phyloP scores from a whole-genome alignment of 2,797 vertebrate genomes.

The Melanotaenia maccullochi region DNA sequence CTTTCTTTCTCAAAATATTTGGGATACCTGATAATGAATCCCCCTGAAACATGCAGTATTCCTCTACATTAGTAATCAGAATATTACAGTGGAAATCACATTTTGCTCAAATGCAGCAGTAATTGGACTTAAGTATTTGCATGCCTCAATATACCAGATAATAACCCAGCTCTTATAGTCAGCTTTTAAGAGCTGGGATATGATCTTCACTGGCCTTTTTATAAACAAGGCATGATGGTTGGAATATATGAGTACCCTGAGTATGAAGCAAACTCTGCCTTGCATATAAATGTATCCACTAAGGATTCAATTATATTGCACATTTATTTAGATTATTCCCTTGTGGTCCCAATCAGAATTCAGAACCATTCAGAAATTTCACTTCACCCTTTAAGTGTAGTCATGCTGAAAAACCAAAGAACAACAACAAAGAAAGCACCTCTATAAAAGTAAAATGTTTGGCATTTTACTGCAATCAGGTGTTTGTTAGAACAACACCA shows the following conservation, averaged over 20 bases:
- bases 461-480: no score
- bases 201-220: conserved; percentile 42
- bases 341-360: conserved; percentile 16
- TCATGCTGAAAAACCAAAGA: no score
- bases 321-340: conserved; percentile 34
- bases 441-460: no score
- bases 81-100: conserved; percentile 32
- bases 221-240: conserved; percentile 40
- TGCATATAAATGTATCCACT: conserved; percentile 47
- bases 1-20: conserved; percentile 11
- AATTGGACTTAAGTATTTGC: conserved; percentile 56
- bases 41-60: neutral
- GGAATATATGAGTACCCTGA: conserved; percentile 42
- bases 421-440: no score
- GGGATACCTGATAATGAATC: neutral
- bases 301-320: conserved; percentile 38
- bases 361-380: no score
- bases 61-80: conserved; percentile 9
- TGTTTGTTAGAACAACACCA: no score
- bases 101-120: conserved; percentile 30
- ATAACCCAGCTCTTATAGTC: conserved; percentile 39
- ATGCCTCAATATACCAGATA: conserved; percentile 43
- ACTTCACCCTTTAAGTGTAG: no score
- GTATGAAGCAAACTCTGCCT: conserved; percentile 31
- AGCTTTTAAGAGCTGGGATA: conserved; percentile 33